phyloP scores from a whole-genome alignment of 2,797 vertebrate species.

The Hylomyscus alleni region DNA sequence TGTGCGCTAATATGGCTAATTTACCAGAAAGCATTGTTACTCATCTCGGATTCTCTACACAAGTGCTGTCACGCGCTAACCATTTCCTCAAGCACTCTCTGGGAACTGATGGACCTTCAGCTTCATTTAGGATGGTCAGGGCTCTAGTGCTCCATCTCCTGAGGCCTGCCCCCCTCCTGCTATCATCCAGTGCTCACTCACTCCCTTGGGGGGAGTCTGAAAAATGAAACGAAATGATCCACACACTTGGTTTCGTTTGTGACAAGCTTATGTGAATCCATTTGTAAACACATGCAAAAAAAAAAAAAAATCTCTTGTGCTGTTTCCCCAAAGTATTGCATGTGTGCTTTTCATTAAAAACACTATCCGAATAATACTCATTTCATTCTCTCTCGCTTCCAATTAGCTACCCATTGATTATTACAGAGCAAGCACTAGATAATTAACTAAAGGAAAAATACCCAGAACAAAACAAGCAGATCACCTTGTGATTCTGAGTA shows the following conservation, averaged over 20 bases:
- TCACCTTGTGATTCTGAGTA: neutral
- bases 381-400: slow-evolving; percentile 86
- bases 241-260: slow-evolving; percentile 76
- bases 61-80: slow-evolving; percentile 61
- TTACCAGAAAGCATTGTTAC: slow-evolving; percentile 83
- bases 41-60: slow-evolving; percentile 74
- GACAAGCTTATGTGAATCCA: slow-evolving; percentile 81
- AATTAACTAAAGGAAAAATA: slow-evolving; percentile 83
- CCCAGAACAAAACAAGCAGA: slow-evolving; percentile 59
- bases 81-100: slow-evolving; percentile 57
- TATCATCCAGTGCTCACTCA: slow-evolving; percentile 59
- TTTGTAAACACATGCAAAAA: slow-evolving; percentile 78
- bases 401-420: slow-evolving; percentile 87
- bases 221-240: slow-evolving; percentile 69
- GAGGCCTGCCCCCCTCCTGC: slow-evolving; percentile 56
- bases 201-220: slow-evolving; percentile 73
- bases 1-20: slow-evolving; percentile 76
- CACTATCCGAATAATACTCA: slow-evolving; percentile 85
- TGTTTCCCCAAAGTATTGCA: slow-evolving; percentile 84
- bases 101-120: slow-evolving; percentile 54
- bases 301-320: slow-evolving; percentile 81
- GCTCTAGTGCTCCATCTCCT: neutral
- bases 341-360: slow-evolving; percentile 87
- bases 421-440: slow-evolving; percentile 81
- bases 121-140: slow-evolving; percentile 46